Percentiles rank a stretch among this genome's conserved stretches.
phyloP scores from a whole-genome alignment of 2,797 vertebrate genomes.

The Ctenopoma multispine region DNA sequence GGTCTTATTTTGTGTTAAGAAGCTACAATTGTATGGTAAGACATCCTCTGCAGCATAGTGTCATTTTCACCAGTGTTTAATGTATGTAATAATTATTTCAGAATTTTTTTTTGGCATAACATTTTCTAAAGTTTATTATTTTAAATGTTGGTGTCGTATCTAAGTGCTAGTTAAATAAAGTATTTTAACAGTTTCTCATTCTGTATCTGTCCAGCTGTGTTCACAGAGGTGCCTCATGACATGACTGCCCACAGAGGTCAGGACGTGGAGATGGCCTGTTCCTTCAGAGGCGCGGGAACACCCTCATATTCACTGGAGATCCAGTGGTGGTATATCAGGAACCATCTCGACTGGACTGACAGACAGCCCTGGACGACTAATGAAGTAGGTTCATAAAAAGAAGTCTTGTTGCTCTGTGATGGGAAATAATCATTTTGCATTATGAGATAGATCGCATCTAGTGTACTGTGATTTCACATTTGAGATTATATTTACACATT shows the following conservation, averaged over 20 bases:
- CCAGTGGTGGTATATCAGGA: slow-evolving; percentile 98
- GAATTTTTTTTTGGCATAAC: no score
- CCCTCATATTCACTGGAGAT: slow-evolving; percentile 96
- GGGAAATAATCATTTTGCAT: neutral
- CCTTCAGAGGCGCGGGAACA: slow-evolving; percentile 93
- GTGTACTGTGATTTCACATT: no score
- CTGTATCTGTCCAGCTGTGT: slow-evolving; percentile 88
- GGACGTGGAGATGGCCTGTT: slow-evolving; percentile 98
- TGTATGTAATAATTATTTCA: no score
- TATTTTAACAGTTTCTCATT: slow-evolving; percentile 10
- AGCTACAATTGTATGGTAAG: neutral
- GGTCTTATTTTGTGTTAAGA: neutral
- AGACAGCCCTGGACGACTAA: slow-evolving; percentile 89
- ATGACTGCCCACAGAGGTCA: slow-evolving; percentile 91
- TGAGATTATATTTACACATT: no score
- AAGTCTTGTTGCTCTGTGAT: neutral
- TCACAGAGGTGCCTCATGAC: slow-evolving; percentile 96
- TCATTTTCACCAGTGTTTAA: neutral
- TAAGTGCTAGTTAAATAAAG: no score
- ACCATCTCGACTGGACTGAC: slow-evolving; percentile 91
- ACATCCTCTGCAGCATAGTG: neutral
- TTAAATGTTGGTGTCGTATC: no score
- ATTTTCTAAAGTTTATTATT: no score
- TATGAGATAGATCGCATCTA: no score
- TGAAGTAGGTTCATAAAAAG: slow-evolving; percentile 79